Conservation (phyloP, 2,113 vertebrate genomes). For the Dipodomys spectabilis region DNA sequence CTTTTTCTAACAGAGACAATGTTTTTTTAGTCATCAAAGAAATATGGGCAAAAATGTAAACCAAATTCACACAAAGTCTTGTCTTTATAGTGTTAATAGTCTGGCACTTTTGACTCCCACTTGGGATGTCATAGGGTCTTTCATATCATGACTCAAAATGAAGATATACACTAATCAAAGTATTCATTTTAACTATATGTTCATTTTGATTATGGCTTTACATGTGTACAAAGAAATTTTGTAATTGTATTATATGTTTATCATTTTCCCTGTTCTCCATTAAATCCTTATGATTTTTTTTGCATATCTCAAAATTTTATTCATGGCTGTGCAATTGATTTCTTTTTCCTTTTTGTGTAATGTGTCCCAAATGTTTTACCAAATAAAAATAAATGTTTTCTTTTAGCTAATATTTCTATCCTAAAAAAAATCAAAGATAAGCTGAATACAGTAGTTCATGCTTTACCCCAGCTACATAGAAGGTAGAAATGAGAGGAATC, state of each 20-base stretch:
- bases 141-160: neutral
- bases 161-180: neutral
- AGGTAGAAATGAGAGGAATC: too few relatives aligned
- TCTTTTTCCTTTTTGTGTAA: too few relatives aligned
- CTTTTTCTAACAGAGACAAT: neutral
- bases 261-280: neutral
- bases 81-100: neutral
- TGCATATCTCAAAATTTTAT: too few relatives aligned
- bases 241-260: neutral
- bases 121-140: neutral
- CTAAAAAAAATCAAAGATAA: too few relatives aligned
- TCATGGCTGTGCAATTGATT: too few relatives aligned
- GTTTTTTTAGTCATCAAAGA: neutral
- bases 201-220: neutral
- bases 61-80: neutral
- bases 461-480: too few relatives aligned
- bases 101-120: neutral
- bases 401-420: too few relatives aligned
- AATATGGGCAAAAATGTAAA: neutral
- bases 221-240: neutral
- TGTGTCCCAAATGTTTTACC: too few relatives aligned
- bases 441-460: too few relatives aligned
- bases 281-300: neutral
- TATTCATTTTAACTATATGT: neutral
- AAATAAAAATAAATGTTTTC: too few relatives aligned